phyloP scores from a whole-genome alignment of 2,888 invertebrate genomes.

The Malthinus flaveolus region DNA sequence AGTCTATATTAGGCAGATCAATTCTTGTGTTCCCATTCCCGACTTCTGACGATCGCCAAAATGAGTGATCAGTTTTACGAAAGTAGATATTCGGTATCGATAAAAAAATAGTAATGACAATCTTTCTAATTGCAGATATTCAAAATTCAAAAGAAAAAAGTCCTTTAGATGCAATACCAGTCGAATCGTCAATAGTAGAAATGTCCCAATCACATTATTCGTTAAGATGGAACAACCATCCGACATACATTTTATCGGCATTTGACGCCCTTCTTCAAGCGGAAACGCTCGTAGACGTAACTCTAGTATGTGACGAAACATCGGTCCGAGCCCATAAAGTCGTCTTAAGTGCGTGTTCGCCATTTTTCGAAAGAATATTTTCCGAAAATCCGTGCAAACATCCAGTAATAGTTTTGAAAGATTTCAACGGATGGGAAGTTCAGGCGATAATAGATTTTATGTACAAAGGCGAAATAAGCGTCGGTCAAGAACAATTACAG shows the following conservation, averaged over 20 bases:
- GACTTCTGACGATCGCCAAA: too few relatives aligned
- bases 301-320: slow-evolving; percentile 84
- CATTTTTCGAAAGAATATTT: slow-evolving; percentile 87
- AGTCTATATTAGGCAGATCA: neutral
- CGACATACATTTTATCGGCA: slow-evolving; percentile 82
- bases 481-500: slow-evolving; percentile 81
- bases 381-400: slow-evolving; percentile 92
- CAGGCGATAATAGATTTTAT: slow-evolving; percentile 90
- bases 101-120: neutral
- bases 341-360: slow-evolving; percentile 85
- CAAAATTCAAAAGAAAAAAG: slow-evolving; percentile 46
- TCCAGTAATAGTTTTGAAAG: slow-evolving; percentile 89
- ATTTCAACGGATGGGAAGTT: slow-evolving; percentile 86
- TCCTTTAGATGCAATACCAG: slow-evolving; percentile 42
- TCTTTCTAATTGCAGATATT: slow-evolving; percentile 45
- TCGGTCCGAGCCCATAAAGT: slow-evolving; percentile 89
- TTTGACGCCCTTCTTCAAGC: slow-evolving; percentile 88
- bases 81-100: too few relatives aligned
- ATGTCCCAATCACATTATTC: slow-evolving; percentile 81
- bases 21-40: too few relatives aligned
- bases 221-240: slow-evolving; percentile 93
- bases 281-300: slow-evolving; percentile 87
- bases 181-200: slow-evolving; percentile 12
- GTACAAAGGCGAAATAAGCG: slow-evolving; percentile 91
- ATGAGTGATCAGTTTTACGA: too few relatives aligned